phyloP scores from a whole-genome alignment of 2,888 invertebrate genomes.

The Dendrolimus houi region DNA sequence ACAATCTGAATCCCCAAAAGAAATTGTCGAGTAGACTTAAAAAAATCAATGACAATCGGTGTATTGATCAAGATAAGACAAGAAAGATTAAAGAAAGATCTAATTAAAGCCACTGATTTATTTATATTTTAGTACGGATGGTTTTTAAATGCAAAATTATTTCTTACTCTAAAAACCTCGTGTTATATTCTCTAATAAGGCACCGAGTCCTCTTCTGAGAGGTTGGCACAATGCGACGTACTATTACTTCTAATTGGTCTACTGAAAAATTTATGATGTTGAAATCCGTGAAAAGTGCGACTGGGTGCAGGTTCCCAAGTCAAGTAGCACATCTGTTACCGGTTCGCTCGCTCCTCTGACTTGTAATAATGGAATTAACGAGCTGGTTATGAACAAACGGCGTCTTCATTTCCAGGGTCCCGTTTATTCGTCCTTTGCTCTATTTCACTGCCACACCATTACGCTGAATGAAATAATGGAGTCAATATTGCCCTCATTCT shows the following conservation, averaged over 20 bases:
- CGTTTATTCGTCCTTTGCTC: constrained; percentile 61
- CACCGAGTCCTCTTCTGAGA: constrained; percentile 15
- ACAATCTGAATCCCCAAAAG: no score
- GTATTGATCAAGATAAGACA: no score
- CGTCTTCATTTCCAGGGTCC: constrained; percentile 70
- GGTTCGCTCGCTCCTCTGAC: constrained; percentile 60
- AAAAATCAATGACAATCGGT: no score
- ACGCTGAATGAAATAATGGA: constrained; percentile 67
- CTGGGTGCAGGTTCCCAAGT: constrained; percentile 43
- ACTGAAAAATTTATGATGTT: constrained; percentile 34
- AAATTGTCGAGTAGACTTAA: no score
- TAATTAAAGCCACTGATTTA: no score
- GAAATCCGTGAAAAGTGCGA: constrained; percentile 32
- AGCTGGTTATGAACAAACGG: constrained; percentile 75
- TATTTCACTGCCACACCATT: constrained; percentile 71
- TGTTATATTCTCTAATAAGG: not conserved
- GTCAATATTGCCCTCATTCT: constrained; percentile 52
- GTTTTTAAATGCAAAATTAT: no score
- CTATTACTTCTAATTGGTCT: constrained; percentile 30
- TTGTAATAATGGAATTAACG: constrained; percentile 74
- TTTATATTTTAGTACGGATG: no score
- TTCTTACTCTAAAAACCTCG: not conserved
- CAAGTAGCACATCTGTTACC: constrained; percentile 68
- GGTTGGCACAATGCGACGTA: constrained; percentile 19
- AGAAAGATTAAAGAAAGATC: no score